These are phyloP conservation scores for Myiopsitta monachus DNA, from an alignment of 2,113 vertebrate species.

Conservation along the genomic window DNA sequence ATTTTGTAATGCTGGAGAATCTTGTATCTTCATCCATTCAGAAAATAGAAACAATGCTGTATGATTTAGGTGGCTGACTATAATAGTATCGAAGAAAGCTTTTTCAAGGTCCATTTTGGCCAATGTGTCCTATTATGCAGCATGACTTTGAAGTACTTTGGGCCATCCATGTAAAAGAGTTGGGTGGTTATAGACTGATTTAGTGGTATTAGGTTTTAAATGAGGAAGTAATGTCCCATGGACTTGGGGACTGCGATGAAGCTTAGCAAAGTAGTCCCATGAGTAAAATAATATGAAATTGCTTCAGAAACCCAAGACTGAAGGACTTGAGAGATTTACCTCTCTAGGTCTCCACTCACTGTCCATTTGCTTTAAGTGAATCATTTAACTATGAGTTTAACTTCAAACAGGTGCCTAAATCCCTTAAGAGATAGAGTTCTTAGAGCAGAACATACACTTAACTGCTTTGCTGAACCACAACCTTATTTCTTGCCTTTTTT, in stretches of 20 bases:
- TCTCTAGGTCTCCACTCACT: conserved; percentile 40
- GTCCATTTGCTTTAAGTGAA: conserved; percentile 47
- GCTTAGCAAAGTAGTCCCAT: conserved; percentile 52
- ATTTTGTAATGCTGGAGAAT: neutral
- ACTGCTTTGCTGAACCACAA: conserved; percentile 22
- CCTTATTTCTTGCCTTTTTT: neutral
- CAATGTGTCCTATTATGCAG: conserved; percentile 10
- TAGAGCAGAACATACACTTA: conserved; percentile 11
- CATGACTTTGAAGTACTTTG: conserved; percentile 62
- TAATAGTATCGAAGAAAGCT: neutral
- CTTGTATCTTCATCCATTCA: neutral
- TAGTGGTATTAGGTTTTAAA: conserved; percentile 57
- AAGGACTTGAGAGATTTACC: conserved; percentile 55
- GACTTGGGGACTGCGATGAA: conserved; percentile 27
- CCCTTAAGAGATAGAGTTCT: neutral
- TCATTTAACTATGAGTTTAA: conserved; percentile 47
- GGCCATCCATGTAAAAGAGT: conserved; percentile 33
- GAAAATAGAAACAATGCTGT: neutral
- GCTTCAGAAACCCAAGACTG: conserved; percentile 46
- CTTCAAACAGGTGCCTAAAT: conserved; percentile 44
- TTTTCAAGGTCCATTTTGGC: conserved; percentile 41
- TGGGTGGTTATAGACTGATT: conserved; percentile 64
- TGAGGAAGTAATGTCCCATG: conserved; percentile 57
- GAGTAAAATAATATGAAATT: conserved; percentile 58
- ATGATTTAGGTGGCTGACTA: neutral